Evolutionary conservation across 2,888 invertebrate species (phyloP), one percentile per base, ranked within the genome.

Genomic region (Pristionchus arcanus): DNA sequence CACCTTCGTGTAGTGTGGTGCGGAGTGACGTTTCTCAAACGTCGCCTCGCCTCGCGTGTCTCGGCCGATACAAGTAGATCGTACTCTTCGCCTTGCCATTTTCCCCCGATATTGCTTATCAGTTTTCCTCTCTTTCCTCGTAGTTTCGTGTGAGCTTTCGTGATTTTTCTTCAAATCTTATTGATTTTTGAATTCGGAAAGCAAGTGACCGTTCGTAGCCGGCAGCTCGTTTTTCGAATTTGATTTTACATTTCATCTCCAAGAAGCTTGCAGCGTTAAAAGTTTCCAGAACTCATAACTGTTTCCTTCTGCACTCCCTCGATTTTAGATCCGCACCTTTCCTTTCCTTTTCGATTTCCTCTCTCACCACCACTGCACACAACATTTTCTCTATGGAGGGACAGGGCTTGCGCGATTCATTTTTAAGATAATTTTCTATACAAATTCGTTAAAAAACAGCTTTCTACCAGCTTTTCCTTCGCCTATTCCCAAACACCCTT

Each of bases 291-390:
- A n/a, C 5, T 1, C 28, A 71, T 4, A 31, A 74, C 34, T 31
- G 15, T 74, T 74, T 25, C 37, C 25, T 25, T 53, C 21, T 31
- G 28, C 28, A 49, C 28, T 55, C 28, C 55, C 13, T 11, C 59
- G 13, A 37, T 59, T 19, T 49, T 11, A 55, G 19, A 34, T 21
- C 11, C 15, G 21, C 31, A 87, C 87, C 66, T 53, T 49, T 68
- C 68, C 87, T 68, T 55, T 87, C 81, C 87, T 68, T 55, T 88
- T 68, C 66, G 7, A 49, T 81, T 81, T 53, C 81, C 68, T 71
- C 37, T 34, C 53, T 53, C 7, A 16, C 25, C 55, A 28, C 42
- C 31, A 37, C 68, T 42, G 49, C 34, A 34, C 21, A 19, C 81
- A 81, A 19, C 81, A 81, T 53, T 53, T 49, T n/a, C 42, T 49